Base-by-base conservation (phyloP, 2,888 invertebrate genomes). In the Euspilapteryx auroguttella region DNA sequence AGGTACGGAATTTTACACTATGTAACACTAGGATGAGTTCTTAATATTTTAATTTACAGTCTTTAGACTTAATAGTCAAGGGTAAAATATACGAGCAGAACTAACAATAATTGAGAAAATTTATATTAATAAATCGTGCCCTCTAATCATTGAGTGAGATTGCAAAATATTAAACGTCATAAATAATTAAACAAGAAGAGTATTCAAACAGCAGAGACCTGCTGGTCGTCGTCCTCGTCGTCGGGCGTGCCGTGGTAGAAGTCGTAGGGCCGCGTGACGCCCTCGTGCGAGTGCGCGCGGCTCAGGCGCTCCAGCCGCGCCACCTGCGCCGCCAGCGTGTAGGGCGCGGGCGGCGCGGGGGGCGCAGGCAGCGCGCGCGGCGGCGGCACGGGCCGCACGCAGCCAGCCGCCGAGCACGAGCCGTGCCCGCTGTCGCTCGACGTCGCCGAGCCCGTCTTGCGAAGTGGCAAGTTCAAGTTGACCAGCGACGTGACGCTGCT, bases 401-500 rank as follows among this genome's bases (percentile, higher is more conserved):
- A 59, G n/a, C 42, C 45, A 15, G 56, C 46, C 25, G 65, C 54
- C 23, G 62, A 83, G 54, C 86, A 86, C 32, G 89, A 89, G 47
- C 89, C 89, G 73, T 90, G 90, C 49, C 91, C 91, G 53, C 90
- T 90, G 76, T 91, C 94, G 66, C 91, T 93, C 48, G 94, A 94
- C 45, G 93, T 92, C 50, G 91, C 89, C 44, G 94, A 92, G 62
- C 90, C 90, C 27, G 90, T 91, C 76, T 94, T 94, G 41, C 93
- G 79, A 42, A 92, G 73, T 36, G 93, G 91, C 64, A 94, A 79
- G 78, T 92, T 93, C 64, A 94, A 79, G 78, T 92, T 93, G 52
- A 91, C 90, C 46, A 94, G 82, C 34, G 93, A 93, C 30, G 94
- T 92, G 37, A 95, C 94, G 58, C 94, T 94, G 62, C 94, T 94